phyloP scores from a whole-genome alignment of 2,888 invertebrate genomes.

The Drosophila pseudotalamancana region DNA sequence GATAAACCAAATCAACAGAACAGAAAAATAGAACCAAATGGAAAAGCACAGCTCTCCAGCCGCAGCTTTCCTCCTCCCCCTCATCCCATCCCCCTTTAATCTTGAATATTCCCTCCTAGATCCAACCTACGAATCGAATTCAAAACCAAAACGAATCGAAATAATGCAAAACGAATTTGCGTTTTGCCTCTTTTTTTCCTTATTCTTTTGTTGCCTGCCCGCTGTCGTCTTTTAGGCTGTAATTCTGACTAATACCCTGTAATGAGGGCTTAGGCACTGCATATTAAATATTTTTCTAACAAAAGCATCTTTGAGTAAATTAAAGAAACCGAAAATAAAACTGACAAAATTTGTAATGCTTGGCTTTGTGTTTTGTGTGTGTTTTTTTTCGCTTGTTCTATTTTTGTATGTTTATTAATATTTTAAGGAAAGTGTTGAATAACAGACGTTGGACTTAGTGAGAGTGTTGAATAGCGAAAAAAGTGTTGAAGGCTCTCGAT shows the following conservation, averaged over 20 bases:
- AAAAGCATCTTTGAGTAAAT: not conserved
- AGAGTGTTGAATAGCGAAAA: no score
- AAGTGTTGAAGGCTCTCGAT: no score
- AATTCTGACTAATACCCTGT: conserved; percentile 49
- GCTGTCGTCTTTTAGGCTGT: conserved; percentile 22
- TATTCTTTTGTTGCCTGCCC: conserved; percentile 23
- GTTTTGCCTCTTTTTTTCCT: conserved; percentile 24
- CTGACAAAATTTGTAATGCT: not conserved
- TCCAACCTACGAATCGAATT: conserved; percentile 14
- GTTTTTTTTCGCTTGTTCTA: no score
- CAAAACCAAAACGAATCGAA: conserved; percentile 42
- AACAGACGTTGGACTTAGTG: no score
- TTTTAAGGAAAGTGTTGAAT: not conserved
- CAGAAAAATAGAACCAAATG: conserved; percentile 19
- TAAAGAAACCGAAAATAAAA: not conserved
- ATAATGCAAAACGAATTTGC: conserved; percentile 68
- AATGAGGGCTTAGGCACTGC: conserved; percentile 21
- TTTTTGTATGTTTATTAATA: not conserved
- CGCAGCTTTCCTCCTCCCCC: not conserved
- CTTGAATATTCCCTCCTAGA: no score
- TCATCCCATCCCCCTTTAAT: not conserved
- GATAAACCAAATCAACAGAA: conserved; percentile 71
- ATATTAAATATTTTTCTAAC: conserved; percentile 2
- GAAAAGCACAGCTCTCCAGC: not conserved
- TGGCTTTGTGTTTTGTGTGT: no score